Conservation (phyloP, 2,113 vertebrate species). For the Rousettus leschenaultii region DNA sequence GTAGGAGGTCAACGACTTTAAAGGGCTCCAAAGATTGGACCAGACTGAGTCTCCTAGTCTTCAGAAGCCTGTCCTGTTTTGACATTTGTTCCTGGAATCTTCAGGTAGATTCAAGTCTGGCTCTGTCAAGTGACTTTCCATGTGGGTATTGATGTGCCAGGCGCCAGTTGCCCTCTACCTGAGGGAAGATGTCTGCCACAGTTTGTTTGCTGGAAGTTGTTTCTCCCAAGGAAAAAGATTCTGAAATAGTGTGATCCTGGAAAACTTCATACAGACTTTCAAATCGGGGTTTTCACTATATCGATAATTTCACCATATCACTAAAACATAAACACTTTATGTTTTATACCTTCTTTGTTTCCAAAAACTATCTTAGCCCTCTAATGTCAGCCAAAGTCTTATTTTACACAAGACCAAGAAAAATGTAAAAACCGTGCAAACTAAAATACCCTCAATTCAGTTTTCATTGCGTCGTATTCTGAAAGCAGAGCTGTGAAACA, state of each 20-base stretch:
- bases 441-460: background rate
- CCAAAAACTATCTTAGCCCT: background rate
- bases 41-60: background rate
- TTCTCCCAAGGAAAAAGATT: background rate
- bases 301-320: background rate
- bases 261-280: background rate
- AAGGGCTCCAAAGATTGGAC: background rate
- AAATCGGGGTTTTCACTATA: background rate
- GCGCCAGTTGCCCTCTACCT: background rate
- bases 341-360: background rate
- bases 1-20: background rate
- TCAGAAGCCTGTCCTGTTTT: background rate
- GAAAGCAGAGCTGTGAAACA: background rate
- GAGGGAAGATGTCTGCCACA: background rate
- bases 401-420: background rate
- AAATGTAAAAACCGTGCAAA: background rate
- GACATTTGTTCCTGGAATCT: background rate
- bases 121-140: conserved; percentile 7
- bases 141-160: background rate
- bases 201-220: background rate
- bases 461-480: background rate
- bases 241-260: background rate
- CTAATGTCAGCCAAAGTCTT: background rate
- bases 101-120: background rate
- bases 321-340: conserved; percentile 25